These are phyloP conservation scores for Phalacrocorax brasilianus DNA, from an alignment of 2,113 vertebrate genomes.

Conservation along the genomic window DNA sequence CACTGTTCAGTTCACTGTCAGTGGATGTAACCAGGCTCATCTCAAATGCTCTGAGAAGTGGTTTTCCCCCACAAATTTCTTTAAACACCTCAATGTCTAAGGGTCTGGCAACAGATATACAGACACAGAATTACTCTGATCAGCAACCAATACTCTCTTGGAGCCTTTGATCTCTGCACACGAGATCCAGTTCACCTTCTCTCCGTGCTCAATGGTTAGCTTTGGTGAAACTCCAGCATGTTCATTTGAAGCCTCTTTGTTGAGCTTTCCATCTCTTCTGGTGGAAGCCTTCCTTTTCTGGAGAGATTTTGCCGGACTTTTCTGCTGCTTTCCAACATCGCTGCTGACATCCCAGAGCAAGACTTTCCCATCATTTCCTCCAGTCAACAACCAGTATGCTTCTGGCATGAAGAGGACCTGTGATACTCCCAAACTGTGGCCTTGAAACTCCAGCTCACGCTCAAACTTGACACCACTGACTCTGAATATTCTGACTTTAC, in stretches of 20 bases:
- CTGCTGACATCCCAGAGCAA: slow-evolving; percentile 86
- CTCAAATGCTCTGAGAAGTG: not conserved
- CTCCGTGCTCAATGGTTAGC: slow-evolving; percentile 83
- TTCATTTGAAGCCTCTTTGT: not conserved
- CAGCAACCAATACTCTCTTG: slow-evolving; percentile 85
- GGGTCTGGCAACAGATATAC: slow-evolving; percentile 77
- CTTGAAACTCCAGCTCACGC: slow-evolving; percentile 78
- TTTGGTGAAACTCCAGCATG: slow-evolving; percentile 67
- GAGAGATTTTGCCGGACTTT: slow-evolving; percentile 64
- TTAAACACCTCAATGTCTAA: slow-evolving; percentile 21
- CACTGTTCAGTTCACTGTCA: not conserved
- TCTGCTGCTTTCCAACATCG: slow-evolving; percentile 68
- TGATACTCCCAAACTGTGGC: slow-evolving; percentile 85
- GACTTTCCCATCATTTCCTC: slow-evolving; percentile 91
- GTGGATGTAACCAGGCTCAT: not conserved
- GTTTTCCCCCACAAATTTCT: not conserved
- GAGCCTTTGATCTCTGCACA: slow-evolving; percentile 80
- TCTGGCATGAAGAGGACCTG: slow-evolving; percentile 90
- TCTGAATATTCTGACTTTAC: slow-evolving; percentile 84
- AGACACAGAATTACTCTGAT: slow-evolving; percentile 83
- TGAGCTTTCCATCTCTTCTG: slow-evolving; percentile 50
- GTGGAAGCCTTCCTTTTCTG: slow-evolving; percentile 71
- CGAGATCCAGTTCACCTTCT: slow-evolving; percentile 95
- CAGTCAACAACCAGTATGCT: slow-evolving; percentile 83
- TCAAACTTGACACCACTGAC: slow-evolving; percentile 83